phyloP scores from a whole-genome alignment of 2,888 invertebrate genomes.

The Sylvicola fuscatus region DNA sequence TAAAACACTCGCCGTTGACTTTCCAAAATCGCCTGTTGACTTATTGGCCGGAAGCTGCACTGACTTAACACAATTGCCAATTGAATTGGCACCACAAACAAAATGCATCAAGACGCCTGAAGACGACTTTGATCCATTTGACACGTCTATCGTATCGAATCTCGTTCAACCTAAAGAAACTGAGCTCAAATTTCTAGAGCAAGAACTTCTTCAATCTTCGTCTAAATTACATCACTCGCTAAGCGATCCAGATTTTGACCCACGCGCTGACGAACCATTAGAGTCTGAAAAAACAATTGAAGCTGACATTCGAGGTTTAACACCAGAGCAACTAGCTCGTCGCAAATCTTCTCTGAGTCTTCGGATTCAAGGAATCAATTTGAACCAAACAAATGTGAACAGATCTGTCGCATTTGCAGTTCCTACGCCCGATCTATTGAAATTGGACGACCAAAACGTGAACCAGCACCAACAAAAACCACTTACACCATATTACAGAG shows the following conservation, averaged over 20 bases:
- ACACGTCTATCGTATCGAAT: slow-evolving; percentile 55
- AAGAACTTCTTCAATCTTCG: slow-evolving; percentile 39
- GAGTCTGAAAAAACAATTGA: slow-evolving; percentile 7
- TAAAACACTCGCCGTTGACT: slow-evolving; percentile 23
- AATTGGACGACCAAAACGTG: slow-evolving; percentile 6
- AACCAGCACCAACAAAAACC: slow-evolving; percentile 32
- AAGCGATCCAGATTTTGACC: slow-evolving; percentile 67
- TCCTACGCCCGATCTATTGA: slow-evolving; percentile 36
- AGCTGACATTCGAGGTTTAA: not conserved
- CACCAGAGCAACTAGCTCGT: slow-evolving; percentile 15
- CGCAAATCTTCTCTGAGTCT: slow-evolving; percentile 36
- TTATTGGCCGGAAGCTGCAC: slow-evolving; percentile 56
- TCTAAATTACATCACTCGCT: slow-evolving; percentile 28
- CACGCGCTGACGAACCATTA: slow-evolving; percentile 36
- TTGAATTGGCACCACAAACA: slow-evolving; percentile 37
- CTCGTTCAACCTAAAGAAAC: slow-evolving; percentile 54
- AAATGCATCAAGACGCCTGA: slow-evolving; percentile 33
- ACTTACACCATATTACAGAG: slow-evolving; percentile 61
- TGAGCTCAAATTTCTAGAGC: slow-evolving; percentile 58
- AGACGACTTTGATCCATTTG: slow-evolving; percentile 60
- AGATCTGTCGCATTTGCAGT: slow-evolving; percentile 38
- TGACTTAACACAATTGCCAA: slow-evolving; percentile 43
- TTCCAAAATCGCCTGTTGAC: slow-evolving; percentile 32
- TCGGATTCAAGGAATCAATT: slow-evolving; percentile 12
- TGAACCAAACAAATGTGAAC: slow-evolving; percentile 17